Percentiles rank a stretch among this genome's conserved stretches.
phyloP scores from a whole-genome alignment of 2,113 vertebrate genomes.

The Xenopus tropicalis region DNA sequence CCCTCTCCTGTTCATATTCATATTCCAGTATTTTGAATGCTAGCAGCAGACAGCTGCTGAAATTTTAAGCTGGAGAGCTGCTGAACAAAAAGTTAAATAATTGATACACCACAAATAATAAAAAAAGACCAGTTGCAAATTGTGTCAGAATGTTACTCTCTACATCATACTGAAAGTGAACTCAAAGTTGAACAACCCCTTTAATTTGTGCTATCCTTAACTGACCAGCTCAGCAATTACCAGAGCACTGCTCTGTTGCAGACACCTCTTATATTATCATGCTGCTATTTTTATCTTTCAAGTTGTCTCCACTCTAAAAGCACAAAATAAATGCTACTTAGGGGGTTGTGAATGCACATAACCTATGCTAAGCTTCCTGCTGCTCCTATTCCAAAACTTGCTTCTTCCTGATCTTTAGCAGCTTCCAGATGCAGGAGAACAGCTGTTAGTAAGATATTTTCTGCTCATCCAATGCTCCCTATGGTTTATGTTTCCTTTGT shows the following conservation, averaged over 20 bases:
- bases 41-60: too few relatives aligned
- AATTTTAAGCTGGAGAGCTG: too few relatives aligned
- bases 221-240: constrained; percentile 2
- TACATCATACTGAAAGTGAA: too few relatives aligned
- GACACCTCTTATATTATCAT: constrained; percentile 1
- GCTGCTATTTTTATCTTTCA: constrained; percentile 20
- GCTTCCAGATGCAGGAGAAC: neutral
- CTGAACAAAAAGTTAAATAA: too few relatives aligned
- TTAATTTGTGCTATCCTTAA: neutral
- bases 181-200: too few relatives aligned
- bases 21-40: too few relatives aligned
- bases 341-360: neutral
- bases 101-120: too few relatives aligned
- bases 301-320: neutral
- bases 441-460: neutral
- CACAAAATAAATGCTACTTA: constrained; percentile 14
- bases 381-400: neutral
- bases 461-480: neutral
- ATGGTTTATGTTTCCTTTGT: neutral
- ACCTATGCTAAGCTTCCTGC: neutral
- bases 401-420: neutral
- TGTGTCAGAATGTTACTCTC: too few relatives aligned
- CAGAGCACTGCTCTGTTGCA: neutral
- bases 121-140: too few relatives aligned
- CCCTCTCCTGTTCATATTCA: too few relatives aligned